Base-by-base conservation (phyloP, 2,113 vertebrate species). In the Oplegnathus fasciatus region DNA sequence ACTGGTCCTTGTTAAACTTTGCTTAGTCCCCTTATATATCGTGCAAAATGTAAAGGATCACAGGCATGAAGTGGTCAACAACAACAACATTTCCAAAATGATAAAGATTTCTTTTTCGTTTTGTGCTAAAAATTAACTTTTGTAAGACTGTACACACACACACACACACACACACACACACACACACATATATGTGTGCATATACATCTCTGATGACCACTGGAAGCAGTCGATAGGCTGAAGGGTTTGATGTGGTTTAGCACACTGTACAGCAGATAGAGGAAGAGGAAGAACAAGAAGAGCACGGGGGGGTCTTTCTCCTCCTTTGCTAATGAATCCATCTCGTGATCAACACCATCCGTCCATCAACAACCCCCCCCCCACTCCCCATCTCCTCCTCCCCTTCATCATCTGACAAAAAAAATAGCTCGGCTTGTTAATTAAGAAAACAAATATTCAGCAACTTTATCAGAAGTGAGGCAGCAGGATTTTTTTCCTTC, bases 181-280 rank as follows among this genome's bases (percentile, higher is more conserved):
- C 64, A 83, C 65, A 68, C 69, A 42, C 69, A 44, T 46, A 26
- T 70, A 52, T 20, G 48, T 24, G 17, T 14, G 50, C 57, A 52
- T 15, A 60, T 65, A 34, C 68, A 40, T 65, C 67, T 46, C 48
- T 55, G 30, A 62, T 91, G 88, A 73, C 84, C 11, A 94, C 91
- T 94, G 93, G 95, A 96, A 96, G 95, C 96, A 96, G 96, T 96
- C 96, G 95, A 95, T 95, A 95, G 95, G 93, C 95, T 95, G 95
- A 94, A 94, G 96, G 92, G 95, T 96, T 95, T 95, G 93, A 95
- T 94, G 95, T 94, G 95, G 94, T 96, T 96, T 46, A 88, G 46
- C 48, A 62, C 32, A 77, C 40, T 72, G 67, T 75, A 54, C 24
- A 72, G 32, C 46, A 75, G 40, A 37, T 65, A 74, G 68, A 74